phyloP scores from a whole-genome alignment of 2,113 vertebrate species.

The Lathamus discolor region DNA sequence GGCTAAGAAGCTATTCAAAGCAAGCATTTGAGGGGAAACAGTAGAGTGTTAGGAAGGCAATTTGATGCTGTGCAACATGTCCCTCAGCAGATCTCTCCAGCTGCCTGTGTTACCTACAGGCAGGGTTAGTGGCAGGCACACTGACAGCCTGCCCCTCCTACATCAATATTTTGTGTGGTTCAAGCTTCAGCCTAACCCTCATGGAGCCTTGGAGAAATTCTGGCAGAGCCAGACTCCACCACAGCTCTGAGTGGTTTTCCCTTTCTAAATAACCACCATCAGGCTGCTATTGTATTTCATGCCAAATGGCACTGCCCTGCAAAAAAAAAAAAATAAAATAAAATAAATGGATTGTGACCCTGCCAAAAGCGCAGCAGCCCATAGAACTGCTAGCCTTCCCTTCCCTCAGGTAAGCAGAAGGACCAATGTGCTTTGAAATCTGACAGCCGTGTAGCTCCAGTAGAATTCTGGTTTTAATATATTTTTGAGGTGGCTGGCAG shows the following conservation, averaged over 20 bases:
- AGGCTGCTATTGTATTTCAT: neutral
- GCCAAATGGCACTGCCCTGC: neutral
- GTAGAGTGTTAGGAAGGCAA: neutral
- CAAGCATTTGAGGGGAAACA: neutral
- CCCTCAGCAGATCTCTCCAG: neutral
- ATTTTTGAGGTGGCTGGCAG: neutral
- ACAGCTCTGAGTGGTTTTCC: neutral
- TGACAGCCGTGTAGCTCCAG: neutral
- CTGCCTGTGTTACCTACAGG: neutral
- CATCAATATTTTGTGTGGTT: neutral
- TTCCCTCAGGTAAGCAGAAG: neutral
- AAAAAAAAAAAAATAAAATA: neutral
- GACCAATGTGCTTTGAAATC: neutral
- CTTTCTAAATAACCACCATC: neutral
- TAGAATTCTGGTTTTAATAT: neutral
- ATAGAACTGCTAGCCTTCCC: neutral
- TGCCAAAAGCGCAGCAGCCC: neutral
- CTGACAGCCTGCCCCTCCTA: neutral
- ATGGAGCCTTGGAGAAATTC: neutral
- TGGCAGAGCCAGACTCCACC: neutral
- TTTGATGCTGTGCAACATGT: neutral
- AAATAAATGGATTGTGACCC: accelerated
- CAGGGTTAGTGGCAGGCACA: neutral
- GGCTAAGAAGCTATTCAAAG: neutral
- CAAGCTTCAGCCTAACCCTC: neutral